A percentile compares a stretch with the other conserved stretches of the same genome.
Evolutionary conservation across 2,113 vertebrate species (phyloP).

Genomic region (Chelonoidis abingdonii): DNA sequence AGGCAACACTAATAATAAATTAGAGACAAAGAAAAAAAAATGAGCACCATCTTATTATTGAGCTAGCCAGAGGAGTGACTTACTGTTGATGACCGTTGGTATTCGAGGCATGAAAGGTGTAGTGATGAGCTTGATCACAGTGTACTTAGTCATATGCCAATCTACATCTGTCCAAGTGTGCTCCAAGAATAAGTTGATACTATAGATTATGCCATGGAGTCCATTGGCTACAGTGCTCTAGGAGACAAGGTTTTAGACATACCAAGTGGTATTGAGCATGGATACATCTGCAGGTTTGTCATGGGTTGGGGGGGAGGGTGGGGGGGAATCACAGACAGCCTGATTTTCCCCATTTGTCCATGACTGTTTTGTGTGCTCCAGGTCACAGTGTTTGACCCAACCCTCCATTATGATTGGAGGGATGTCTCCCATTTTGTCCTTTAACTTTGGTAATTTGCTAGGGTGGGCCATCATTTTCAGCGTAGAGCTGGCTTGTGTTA

Average conservation of each 20-base stretch:
- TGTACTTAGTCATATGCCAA: conserved; percentile 67
- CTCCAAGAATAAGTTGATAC: conserved; percentile 69
- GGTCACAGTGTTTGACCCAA: not conserved
- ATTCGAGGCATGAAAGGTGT: conserved; percentile 69
- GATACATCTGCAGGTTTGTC: not conserved
- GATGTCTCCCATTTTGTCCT: not conserved
- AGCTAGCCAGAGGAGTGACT: conserved; percentile 21
- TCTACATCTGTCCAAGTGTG: conserved; percentile 62
- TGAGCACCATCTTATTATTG: not conserved
- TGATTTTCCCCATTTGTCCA: not conserved
- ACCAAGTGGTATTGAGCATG: not conserved
- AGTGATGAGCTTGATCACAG: conserved; percentile 62
- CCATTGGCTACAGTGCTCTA: conserved; percentile 67
- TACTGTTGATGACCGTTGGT: conserved; percentile 64
- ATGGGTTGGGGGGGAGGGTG: no score
- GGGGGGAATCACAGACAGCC: not conserved
- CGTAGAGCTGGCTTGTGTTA: not conserved
- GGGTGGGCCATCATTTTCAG: not conserved
- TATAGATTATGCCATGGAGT: conserved; percentile 62
- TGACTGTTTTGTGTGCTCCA: not conserved
- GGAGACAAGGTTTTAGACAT: conserved; percentile 12
- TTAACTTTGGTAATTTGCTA: not conserved
- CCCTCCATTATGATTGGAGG: not conserved
- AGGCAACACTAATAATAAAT: not conserved
- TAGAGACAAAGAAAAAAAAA: not conserved